Evolutionary conservation across 2,113 vertebrate genomes (phyloP), one percentile per base, ranked within the genome.

Genomic region (Arvicanthis niloticus): DNA sequence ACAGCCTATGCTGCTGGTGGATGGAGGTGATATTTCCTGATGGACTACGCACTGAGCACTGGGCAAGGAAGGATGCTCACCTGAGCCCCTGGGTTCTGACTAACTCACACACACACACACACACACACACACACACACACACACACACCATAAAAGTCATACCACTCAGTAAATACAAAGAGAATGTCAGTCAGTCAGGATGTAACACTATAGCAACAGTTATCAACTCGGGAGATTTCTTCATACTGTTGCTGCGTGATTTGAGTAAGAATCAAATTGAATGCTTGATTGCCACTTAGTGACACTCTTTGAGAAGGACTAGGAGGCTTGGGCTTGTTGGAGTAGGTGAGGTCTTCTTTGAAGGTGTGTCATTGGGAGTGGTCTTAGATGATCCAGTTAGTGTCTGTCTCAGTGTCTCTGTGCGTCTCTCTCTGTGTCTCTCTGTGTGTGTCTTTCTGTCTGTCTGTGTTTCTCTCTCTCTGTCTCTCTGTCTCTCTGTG

Each of bases 1-100:
- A n/a, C 45, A 42, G 42, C 40, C 29, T 2, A 0, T n/a, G 1
- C 11, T 60, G 40, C 22, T 4, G 7, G 16, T 4, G 10, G 2
- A 48, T 77, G 51, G 34, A 68, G 0, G 2, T 2, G 22, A 48
- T 22, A 58, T 53, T 65, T 67, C 19, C n/a, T 70, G 26, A 86
- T 65, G 24, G 37, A 16, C 62, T 48, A 21, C 2, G 21, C 34
- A 56, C 37, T 53, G 60, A 40, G 17, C 84, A 21, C 73, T 24
- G 11, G 75, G 45, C n/a, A 72, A 94, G 76, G 65, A 51, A 75
- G 51, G 60, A 26, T 58, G 70, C 53, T 45, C 53, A 7, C 45
- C 29, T 26, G 45, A 72, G 31, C 1, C 42, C 34, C 17, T 34
- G 37, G 51, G 48, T 72, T 53, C 40, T n/a, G 58, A 34, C 16